Percentiles rank a stretch among this genome's conserved stretches.
Conservation (phyloP, 2,113 vertebrate genomes). For the Orientallactaga bullata region DNA sequence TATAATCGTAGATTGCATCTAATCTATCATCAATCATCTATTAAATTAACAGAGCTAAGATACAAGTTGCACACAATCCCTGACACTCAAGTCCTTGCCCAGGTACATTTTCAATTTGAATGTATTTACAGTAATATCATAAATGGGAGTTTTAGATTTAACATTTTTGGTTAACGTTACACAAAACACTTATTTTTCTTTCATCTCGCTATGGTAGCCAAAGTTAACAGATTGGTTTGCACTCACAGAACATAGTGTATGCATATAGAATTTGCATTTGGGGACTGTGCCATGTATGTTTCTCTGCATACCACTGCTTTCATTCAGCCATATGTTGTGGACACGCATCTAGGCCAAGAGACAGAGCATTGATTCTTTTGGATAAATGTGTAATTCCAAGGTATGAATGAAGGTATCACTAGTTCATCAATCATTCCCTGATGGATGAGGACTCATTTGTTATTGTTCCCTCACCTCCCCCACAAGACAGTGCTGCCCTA, state of each 20-base stretch:
- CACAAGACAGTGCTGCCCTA: not conserved
- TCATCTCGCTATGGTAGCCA: not conserved
- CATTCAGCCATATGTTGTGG: not conserved
- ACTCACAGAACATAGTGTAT: not conserved
- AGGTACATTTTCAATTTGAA: not conserved
- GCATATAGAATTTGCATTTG: not conserved
- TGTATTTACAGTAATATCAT: not conserved
- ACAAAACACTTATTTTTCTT: not conserved
- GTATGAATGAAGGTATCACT: not conserved
- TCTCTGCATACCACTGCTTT: not conserved
- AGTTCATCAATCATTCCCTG: not conserved
- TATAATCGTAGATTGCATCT: not conserved
- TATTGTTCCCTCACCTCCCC: not conserved
- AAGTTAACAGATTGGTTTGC: not conserved
- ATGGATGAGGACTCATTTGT: not conserved
- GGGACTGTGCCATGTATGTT: not conserved
- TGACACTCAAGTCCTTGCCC: not conserved
- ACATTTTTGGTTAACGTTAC: not conserved
- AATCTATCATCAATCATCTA: not conserved
- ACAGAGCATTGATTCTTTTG: not conserved
- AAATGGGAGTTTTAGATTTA: not conserved
- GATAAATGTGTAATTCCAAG: not conserved
- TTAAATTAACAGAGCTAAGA: not conserved
- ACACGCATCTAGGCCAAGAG: not conserved
- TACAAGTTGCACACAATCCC: slow-evolving; percentile 1